Conservation (phyloP, 2,797 vertebrate genomes). For the Bufotes viridis region DNA sequence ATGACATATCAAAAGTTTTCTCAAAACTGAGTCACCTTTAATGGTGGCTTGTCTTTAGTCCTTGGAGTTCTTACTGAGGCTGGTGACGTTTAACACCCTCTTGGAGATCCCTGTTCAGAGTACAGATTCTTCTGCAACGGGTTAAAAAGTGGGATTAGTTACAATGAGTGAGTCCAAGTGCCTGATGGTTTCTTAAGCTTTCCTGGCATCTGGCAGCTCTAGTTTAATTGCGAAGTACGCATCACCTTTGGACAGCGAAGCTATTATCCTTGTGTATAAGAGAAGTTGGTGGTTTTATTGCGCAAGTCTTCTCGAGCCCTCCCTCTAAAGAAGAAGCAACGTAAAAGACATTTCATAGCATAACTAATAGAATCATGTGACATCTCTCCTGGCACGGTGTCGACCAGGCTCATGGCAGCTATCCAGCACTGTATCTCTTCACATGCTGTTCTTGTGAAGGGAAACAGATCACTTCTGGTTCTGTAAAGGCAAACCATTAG, state of each 20-base stretch:
- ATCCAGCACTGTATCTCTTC: neutral
- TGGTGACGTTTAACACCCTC: neutral
- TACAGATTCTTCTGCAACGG: neutral
- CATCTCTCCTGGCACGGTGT: neutral
- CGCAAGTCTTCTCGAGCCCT: neutral
- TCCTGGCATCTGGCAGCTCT: neutral
- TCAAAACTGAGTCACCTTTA: neutral
- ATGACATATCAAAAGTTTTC: too few relatives aligned
- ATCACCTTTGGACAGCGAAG: neutral
- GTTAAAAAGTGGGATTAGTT: neutral
- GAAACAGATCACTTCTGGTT: neutral
- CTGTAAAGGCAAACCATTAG: neutral
- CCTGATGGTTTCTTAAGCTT: neutral
- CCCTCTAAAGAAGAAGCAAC: neutral
- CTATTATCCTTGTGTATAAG: constrained; percentile 1
- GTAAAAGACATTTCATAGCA: neutral
- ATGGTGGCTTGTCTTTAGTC: neutral
- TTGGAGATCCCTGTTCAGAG: neutral
- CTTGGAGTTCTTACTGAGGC: neutral
- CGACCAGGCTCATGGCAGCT: neutral
- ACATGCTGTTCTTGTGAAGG: neutral
- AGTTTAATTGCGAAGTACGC: neutral
- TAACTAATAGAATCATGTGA: constrained; percentile 1
- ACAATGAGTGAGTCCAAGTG: neutral
- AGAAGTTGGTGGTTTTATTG: neutral